A percentile compares a stretch with the other conserved stretches of the same genome.
phyloP scores from a whole-genome alignment of 2,888 invertebrate genomes.

The Torymus aiolomorphi region DNA sequence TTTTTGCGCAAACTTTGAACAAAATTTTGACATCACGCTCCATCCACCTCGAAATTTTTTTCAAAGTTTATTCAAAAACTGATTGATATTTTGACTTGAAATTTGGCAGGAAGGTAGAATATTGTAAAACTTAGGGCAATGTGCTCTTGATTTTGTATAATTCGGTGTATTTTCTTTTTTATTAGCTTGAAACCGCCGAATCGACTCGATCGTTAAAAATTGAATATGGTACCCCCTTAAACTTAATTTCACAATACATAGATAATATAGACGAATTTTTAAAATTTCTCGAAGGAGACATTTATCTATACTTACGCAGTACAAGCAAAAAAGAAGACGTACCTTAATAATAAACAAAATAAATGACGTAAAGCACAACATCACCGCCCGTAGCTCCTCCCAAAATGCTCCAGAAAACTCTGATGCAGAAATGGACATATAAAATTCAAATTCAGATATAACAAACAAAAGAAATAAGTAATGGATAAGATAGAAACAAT shows the following conservation, averaged over 20 bases:
- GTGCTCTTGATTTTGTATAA: no score
- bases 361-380: background rate
- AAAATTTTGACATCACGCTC: no score
- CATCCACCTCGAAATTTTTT: no score
- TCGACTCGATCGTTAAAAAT: no score
- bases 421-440: background rate
- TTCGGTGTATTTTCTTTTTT: no score
- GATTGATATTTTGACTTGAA: no score
- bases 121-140: no score
- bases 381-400: background rate
- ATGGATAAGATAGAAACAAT: background rate
- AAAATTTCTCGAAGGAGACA: slow-evolving; percentile 2
- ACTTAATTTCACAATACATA: background rate
- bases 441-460: background rate
- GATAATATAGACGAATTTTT: background rate
- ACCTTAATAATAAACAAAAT: background rate
- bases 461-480: no score
- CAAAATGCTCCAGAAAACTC: background rate
- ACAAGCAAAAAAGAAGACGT: background rate
- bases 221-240: background rate
- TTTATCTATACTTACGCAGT: background rate
- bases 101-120: no score
- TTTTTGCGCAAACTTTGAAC: no score
- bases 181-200: no score
- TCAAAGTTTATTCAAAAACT: no score